These are phyloP conservation scores for Pangasianodon gigas DNA, from an alignment of 2,113 vertebrate species.

Conservation along the genomic window DNA sequence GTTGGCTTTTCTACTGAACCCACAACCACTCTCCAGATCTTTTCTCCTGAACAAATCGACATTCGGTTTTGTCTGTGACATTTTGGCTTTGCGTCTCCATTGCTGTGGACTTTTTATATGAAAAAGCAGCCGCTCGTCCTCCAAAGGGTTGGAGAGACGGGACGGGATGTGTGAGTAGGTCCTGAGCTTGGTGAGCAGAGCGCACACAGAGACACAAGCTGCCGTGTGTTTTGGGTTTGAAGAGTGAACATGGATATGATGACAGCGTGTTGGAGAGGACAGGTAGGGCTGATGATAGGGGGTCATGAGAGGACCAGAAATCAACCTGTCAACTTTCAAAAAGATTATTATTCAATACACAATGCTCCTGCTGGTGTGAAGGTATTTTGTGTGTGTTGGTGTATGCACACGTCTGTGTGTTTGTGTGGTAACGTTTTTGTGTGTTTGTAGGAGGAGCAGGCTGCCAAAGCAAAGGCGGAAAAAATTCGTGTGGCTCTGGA, in stretches of 20 bases:
- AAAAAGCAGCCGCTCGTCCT: slow-evolving; percentile 40
- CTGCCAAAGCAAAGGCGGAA: slow-evolving; percentile 95
- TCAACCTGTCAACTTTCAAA: not conserved
- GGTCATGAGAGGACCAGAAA: not conserved
- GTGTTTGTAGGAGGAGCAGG: slow-evolving; percentile 89
- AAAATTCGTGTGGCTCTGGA: slow-evolving; percentile 96
- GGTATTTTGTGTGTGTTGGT: slow-evolving; percentile 48
- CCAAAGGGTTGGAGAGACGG: not conserved
- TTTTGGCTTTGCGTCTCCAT: not conserved
- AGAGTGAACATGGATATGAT: slow-evolving; percentile 67
- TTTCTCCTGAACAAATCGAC: not conserved
- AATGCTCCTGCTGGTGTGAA: slow-evolving; percentile 28
- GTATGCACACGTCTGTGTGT: slow-evolving; percentile 47
- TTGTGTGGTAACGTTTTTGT: slow-evolving; percentile 41
- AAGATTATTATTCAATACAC: not conserved
- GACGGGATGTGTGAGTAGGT: slow-evolving; percentile 13
- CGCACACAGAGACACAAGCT: slow-evolving; percentile 38
- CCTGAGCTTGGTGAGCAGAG: not conserved
- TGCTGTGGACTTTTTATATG: not conserved
- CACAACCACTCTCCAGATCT: not conserved
- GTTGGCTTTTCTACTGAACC: slow-evolving; percentile 7
- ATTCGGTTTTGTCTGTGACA: not conserved
- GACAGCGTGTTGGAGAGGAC: slow-evolving; percentile 75
- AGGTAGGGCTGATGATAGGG: slow-evolving; percentile 61
- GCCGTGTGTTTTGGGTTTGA: slow-evolving; percentile 3